A percentile compares a stretch with the other conserved stretches of the same genome.
These are phyloP conservation scores for Perithous albicinctus DNA, from an alignment of 2,888 invertebrate genomes.

Conservation along the genomic window DNA sequence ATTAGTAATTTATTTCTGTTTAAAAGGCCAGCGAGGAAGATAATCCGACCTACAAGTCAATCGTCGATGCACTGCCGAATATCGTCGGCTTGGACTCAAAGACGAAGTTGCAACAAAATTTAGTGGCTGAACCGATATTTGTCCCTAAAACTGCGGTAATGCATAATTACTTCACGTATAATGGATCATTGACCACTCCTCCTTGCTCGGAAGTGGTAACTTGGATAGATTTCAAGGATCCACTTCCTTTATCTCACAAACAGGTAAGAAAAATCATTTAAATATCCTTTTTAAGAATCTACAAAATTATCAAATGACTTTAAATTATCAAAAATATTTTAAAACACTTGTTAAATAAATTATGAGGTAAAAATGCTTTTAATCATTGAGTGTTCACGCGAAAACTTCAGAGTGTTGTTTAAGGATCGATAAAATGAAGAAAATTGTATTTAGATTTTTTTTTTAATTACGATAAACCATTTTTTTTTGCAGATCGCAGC, in stretches of 20 bases:
- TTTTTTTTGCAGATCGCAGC: constrained; percentile 88
- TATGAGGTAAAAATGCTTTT: background rate
- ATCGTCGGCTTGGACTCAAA: constrained; percentile 87
- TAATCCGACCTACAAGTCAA: constrained; percentile 78
- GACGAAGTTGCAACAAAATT: constrained; percentile 85
- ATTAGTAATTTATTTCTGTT: constrained; percentile 1
- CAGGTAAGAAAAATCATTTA: constrained; percentile 86
- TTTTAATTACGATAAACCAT: background rate
- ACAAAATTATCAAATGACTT: too few relatives aligned
- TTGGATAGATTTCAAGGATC: constrained; percentile 93
- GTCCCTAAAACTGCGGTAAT: constrained; percentile 74
- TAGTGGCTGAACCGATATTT: constrained; percentile 87
- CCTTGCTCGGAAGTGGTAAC: constrained; percentile 94
- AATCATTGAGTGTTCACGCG: background rate
- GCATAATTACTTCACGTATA: constrained; percentile 92
- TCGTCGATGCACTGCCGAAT: constrained; percentile 86
- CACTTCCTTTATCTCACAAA: constrained; percentile 88
- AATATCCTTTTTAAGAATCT: too few relatives aligned
- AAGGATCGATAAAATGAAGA: background rate
- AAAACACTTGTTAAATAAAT: background rate
- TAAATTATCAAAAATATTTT: too few relatives aligned
- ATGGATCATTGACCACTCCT: constrained; percentile 94
- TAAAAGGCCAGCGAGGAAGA: constrained; percentile 77
- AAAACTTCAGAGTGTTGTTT: background rate
- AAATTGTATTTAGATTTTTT: background rate